Evolutionary conservation across 2,113 vertebrate species (phyloP), one percentile per base, ranked within the genome.

Genomic region (Takifugu bimaculatus): DNA sequence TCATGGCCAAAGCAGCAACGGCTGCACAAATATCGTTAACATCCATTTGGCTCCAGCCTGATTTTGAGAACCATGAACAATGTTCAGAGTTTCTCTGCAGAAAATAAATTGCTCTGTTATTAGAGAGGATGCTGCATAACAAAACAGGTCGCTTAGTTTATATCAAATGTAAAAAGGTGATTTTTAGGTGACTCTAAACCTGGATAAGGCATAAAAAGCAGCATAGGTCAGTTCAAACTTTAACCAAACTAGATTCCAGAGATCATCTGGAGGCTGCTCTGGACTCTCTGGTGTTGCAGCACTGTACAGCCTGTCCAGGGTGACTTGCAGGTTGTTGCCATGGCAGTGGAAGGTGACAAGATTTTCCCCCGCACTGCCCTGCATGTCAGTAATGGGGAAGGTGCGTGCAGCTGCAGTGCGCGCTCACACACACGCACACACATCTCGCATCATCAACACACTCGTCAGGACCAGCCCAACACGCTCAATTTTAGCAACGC

Each of bases 271-370:
- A 68, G 44, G 63, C 74, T 65, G 44, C 42, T 51, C 44, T 4
- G 53, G 54, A 73, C 65, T 73, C 45, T 75, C 35, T 67, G 77
- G n/a, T 1, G 43, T 60, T 60, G 20, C 50, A 26, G 62, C 57
- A 14, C 50, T 27, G 57, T n/a, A 27, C 26, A 54, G 47, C 61
- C 35, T 7, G 27, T 74, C 72, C 45, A 28, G 72, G 81, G 78
- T 85, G 78, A 87, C 66, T 82, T 45, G 28, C 62, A 65, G 78
- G 75, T 65, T 50, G 79, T 86, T 85, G 65, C 74, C 80, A 85
- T 79, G 75, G 75, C 68, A 78, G 67, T 79, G 43, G 55, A 70
- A 71, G 65, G 72, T 80, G 80, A 79, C 25, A 66, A 72, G 60
- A 57, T 66, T 56, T 20, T 66, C 54, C 60, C 62, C 7, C 26